Evolutionary conservation across 2,113 vertebrate genomes (phyloP), one percentile per base, ranked within the genome.

Genomic region (Oenanthe melanoleuca): DNA sequence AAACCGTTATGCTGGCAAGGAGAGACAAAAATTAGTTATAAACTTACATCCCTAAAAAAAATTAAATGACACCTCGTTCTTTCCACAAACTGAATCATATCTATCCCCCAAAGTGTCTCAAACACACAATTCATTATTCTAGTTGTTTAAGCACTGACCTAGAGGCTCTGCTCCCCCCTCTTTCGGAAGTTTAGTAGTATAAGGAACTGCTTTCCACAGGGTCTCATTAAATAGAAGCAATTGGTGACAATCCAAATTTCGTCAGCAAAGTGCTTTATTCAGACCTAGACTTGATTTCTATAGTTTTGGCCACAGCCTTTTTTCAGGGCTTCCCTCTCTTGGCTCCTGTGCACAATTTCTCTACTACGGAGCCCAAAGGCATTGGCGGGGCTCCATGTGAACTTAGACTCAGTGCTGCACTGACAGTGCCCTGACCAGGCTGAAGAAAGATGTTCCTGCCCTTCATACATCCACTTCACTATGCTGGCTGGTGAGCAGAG

Each of bases 11-110:
- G 93, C 97, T 96, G 94, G 96, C 97, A 98, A 98, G 96, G 97
- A 98, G 98, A 98, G 97, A 97, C 97, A 98, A 98, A 98, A 98
- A 98, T 97, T 96, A 98, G 98, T 98, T 97, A 97, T 97, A 97
- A 97, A 98, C 97, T 98, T 97, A 97, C 95, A 97, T 96, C 96
- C 96, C 95, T 97, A 94, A 89, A 95, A 95, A 95, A 97, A 97
- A 14, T 8, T 5, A 97, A 97, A 90, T 86, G 90, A 97, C 67
- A 92, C 85, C 88, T 96, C 69, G 26, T 84, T 96, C 92, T 96
- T 97, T 97, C 78, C 88, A 93, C 88, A 95, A 95, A 95, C 96
- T 59, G 93, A 97, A 97, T 97, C 95, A 94, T 82, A 86, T 91
- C 88, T 92, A 93, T 93, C 91, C 94, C 96, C 96, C 70, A 79